phyloP scores from a whole-genome alignment of 1,140 invertebrate genomes.

The Carcinoscorpius rotundicauda region DNA sequence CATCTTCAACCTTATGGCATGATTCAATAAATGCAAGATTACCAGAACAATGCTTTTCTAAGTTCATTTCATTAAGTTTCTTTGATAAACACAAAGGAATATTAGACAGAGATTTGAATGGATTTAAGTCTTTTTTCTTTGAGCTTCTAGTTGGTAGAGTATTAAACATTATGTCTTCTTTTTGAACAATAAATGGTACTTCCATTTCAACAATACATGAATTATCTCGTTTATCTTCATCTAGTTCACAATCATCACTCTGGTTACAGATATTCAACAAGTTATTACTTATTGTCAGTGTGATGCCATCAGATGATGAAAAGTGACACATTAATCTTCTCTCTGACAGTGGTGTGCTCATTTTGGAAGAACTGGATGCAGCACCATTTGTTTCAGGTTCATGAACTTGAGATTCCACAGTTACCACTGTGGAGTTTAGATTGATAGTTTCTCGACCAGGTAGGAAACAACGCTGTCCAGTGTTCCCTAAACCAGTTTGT shows the following conservation, averaged over 20 bases:
- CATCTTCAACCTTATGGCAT: constrained; percentile 10
- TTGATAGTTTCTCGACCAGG: constrained; percentile 18
- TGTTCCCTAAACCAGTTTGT: constrained; percentile 12
- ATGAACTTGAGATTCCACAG: too few species aligned
- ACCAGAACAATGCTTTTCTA: constrained; percentile 6
- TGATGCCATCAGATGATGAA: constrained; percentile 21
- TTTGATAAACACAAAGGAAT: constrained; percentile 17
- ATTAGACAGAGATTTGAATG: constrained; percentile 20
- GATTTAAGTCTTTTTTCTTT: constrained; percentile 11
- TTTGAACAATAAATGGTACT: constrained; percentile 19
- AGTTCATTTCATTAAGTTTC: constrained; percentile 16
- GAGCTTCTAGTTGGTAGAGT: constrained; percentile 15
- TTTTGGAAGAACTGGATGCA: constrained; percentile 16
- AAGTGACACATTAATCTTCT: constrained; percentile 19
- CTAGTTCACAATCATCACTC: constrained; percentile 2
- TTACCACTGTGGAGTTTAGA: background rate
- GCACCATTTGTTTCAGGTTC: constrained; percentile 4
- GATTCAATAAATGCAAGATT: constrained; percentile 19
- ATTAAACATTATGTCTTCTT: constrained; percentile 12
- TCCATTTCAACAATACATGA: constrained; percentile 22
- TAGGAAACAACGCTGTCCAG: constrained; percentile 29
- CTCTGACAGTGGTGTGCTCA: constrained; percentile 19
- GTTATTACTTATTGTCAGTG: constrained; percentile 16
- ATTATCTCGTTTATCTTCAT: constrained; percentile 13
- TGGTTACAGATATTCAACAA: constrained; percentile 7